Evolutionary conservation across 1,140 invertebrate genomes (phyloP).

Genomic region (Drosophila aff.): DNA sequence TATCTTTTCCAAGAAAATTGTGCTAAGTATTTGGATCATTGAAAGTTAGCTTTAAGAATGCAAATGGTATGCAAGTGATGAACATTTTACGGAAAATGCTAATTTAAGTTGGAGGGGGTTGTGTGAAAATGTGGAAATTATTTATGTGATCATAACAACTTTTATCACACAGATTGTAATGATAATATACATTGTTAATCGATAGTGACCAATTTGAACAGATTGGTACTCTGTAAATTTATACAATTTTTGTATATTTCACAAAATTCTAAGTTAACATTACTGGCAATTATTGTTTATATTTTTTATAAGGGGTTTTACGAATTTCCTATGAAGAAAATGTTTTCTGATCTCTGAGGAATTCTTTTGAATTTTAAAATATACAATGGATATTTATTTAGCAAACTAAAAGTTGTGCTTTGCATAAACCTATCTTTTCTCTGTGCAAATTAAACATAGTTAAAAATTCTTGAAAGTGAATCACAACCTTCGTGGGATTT

Average conservation of each 20-base stretch:
- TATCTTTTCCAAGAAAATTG: constrained; percentile 27
- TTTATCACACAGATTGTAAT: neutral
- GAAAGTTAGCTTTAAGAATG: constrained; percentile 28
- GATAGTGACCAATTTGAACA: too few relatives aligned
- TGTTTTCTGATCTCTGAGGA: neutral
- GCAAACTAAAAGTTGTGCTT: too few relatives aligned
- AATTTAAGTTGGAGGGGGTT: neutral
- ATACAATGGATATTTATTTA: neutral
- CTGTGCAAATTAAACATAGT: neutral
- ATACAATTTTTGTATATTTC: neutral
- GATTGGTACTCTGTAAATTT: neutral
- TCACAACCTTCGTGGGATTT: constrained; percentile 1
- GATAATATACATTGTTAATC: neutral
- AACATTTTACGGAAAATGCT: constrained; percentile 1
- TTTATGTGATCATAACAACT: neutral
- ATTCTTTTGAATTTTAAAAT: too few relatives aligned
- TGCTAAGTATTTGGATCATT: constrained; percentile 41
- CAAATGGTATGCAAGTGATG: constrained; percentile 31
- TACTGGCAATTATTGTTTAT: neutral
- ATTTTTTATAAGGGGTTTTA: neutral
- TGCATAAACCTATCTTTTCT: neutral
- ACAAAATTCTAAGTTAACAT: neutral
- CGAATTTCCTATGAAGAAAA: neutral
- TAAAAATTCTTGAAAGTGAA: neutral
- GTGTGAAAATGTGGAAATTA: neutral